Evolutionary conservation across 1,140 invertebrate genomes (phyloP).

Genomic region (Heliothis subflexa): DNA sequence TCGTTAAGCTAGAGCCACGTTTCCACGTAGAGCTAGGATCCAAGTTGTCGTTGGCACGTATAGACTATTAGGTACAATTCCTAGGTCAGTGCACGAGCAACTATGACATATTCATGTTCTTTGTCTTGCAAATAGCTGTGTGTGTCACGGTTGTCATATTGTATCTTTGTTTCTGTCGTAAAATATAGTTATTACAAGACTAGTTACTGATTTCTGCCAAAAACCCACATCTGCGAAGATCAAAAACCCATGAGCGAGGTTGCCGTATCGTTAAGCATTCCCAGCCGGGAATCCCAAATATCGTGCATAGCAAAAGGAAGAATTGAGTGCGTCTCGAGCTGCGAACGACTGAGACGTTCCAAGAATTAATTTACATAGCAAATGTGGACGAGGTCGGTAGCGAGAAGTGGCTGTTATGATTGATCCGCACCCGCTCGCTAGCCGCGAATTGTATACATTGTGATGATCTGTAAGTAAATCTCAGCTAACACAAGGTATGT

Average conservation of each 20-base stretch:
- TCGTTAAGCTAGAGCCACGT: background rate
- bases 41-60: slow-evolving; percentile 5
- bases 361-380: slow-evolving; percentile 77
- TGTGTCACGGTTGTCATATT: slow-evolving; percentile 11
- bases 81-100: slow-evolving; percentile 25
- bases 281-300: slow-evolving; percentile 67
- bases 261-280: slow-evolving; percentile 28
- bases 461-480: slow-evolving; percentile 15
- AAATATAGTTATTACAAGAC: background rate
- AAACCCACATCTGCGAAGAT: background rate
- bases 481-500: background rate
- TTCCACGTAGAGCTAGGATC: slow-evolving; percentile 6
- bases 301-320: slow-evolving; percentile 70
- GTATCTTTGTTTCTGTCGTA: background rate
- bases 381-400: slow-evolving; percentile 62
- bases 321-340: slow-evolving; percentile 58
- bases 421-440: slow-evolving; percentile 8
- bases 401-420: slow-evolving; percentile 50
- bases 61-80: slow-evolving; percentile 16
- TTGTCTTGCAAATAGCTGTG: slow-evolving; percentile 23
- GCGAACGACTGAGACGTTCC: slow-evolving; percentile 64
- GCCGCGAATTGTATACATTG: background rate
- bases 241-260: slow-evolving; percentile 1
- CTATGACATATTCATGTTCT: slow-evolving; percentile 21
- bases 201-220: background rate